Conservation (phyloP, 2,797 vertebrate species). For the Sebastes itinus region DNA sequence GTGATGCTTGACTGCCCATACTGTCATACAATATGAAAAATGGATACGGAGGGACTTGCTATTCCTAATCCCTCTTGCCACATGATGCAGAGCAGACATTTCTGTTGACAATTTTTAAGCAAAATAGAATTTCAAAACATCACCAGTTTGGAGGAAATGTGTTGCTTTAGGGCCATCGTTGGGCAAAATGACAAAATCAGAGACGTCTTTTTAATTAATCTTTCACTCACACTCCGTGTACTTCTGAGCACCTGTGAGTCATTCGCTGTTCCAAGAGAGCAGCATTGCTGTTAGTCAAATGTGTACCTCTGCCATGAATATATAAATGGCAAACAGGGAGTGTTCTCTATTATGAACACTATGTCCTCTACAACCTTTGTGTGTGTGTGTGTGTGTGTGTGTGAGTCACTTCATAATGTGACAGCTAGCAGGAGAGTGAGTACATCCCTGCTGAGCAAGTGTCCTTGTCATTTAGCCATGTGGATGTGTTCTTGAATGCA, state of each 20-base stretch:
- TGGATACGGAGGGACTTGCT: neutral
- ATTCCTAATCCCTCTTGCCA: neutral
- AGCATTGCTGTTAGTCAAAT: neutral
- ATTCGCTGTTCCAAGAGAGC: neutral
- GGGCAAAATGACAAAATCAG: neutral
- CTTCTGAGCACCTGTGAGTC: neutral
- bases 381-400: neutral
- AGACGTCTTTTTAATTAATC: neutral
- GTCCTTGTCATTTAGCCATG: constrained; percentile 28
- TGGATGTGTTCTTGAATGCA: neutral
- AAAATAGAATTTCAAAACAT: neutral
- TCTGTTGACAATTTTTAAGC: neutral
- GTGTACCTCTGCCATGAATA: neutral
- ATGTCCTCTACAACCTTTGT: constrained; percentile 23
- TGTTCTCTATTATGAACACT: constrained; percentile 2
- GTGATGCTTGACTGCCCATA: no score
- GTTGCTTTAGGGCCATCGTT: neutral
- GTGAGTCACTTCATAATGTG: constrained; percentile 8
- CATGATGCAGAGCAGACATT: neutral
- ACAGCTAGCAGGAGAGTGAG: constrained; percentile 14
- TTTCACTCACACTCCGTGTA: neutral
- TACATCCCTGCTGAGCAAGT: constrained; percentile 24
- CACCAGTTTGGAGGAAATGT: neutral
- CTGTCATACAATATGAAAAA: no score
- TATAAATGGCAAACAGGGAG: constrained; percentile 13